Base-by-base conservation (phyloP, 2,797 vertebrate genomes). In the Odontamblyopus rebecca region DNA sequence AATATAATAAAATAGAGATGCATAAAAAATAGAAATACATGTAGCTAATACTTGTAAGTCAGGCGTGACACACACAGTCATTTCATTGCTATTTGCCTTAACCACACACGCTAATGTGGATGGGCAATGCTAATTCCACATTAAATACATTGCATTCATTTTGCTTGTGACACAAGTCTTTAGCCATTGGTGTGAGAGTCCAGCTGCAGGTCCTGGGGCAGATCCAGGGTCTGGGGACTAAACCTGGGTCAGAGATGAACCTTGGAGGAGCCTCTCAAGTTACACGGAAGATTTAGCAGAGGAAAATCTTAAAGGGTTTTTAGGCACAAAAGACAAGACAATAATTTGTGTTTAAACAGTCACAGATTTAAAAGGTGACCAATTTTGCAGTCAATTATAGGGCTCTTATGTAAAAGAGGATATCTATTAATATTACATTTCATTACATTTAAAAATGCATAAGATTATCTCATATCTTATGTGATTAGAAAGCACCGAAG, bases 121-220 rank as follows among this genome's bases (percentile, higher is more conserved):
- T 59, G 23, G 23, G 2, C 11, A 26, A 57, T 7, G 23, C 54
- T 23, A 26, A 57, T 26, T 57, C 54, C 9, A 3, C 8, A 54
- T 54, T 54, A 23, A 54, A 54, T 8, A 7, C 51, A 19, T 23
- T n/a, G 6, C 19, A n/a, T 23, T 19, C 5, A 54, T 13, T 44
- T 44, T 13, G 12, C 41, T 44, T 44, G 19, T 23, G 53, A 23
- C 53, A 56, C 4, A 56, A 26, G 23, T 56, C 54, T 2, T 8
- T n/a, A 54, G 56, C 26, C 26, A 12, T 27, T 59, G 13, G 41
- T 13, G 3, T 44, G 12, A 44, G 41, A 44, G 63, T 59, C 16
- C 51, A 82, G 74, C 69, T 77, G 71, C 50, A 77, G 61, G 30
- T 79, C 66, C 70, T 74, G 13, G 4, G 59, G 75, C 73, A 50